Evolutionary conservation across 2,888 invertebrate species (phyloP), one percentile per base, ranked within the genome.

Genomic region (Chrysina gloriosa): DNA sequence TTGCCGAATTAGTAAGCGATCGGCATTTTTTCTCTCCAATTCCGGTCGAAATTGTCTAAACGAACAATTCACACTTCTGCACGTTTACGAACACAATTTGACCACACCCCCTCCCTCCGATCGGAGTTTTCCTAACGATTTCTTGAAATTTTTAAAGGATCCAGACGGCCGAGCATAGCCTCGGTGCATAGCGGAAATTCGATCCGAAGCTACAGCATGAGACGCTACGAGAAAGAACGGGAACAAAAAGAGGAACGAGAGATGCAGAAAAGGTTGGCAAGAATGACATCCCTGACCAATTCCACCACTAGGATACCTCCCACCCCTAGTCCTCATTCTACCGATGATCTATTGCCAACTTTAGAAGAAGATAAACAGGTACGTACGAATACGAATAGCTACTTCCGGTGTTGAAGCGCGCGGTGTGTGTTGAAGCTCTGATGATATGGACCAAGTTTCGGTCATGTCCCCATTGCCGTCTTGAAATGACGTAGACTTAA

Each of bases 131-230:
- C 9, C 5, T n/a, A n/a, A n/a, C n/a, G n/a, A n/a, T n/a, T n/a
- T n/a, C n/a, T n/a, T n/a, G n/a, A n/a, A n/a, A n/a, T n/a, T 9
- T 29, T 54, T 65, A 11, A 45, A 94, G 94, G 93, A 88, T 93
- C 93, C 81, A 88, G 94, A 87, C 90, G 94, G 86, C 93, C 94
- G 85, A 93, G 94, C 87, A 85, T 94, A 86, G 92, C 91, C 74
- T 94, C 94, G 72, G 87, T 94, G 77, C 94, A 94, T 82, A 94
- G 94, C 86, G 90, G 90, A 76, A 93, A 92, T 70, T 94, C 94
- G 58, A 89, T 93, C 72, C 89, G 92, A 80, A 94, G 93, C 83
- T 94, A 92, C 84, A 93, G 93, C 79, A 88, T 92, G 75, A 88
- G 89, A 81, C 87, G 92, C 71, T 92, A 92, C 83, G 94, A 94